Evolutionary conservation across 1,140 invertebrate genomes (phyloP).

Genomic region (Drosophila willistoni): DNA sequence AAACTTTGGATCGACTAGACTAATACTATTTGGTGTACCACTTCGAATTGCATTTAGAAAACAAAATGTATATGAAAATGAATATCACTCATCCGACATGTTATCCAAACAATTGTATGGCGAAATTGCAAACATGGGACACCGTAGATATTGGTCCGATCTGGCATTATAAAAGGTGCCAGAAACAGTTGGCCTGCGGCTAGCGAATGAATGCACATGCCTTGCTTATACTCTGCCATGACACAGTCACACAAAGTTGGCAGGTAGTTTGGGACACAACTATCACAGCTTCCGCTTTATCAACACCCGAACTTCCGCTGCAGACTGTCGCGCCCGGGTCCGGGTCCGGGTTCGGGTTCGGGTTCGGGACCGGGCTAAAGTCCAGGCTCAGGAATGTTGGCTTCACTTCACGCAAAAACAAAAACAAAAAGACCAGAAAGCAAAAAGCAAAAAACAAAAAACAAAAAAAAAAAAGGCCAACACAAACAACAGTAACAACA

Average conservation of each 20-base stretch:
- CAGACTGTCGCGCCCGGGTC: conserved; percentile 28
- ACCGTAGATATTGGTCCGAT: too few species aligned
- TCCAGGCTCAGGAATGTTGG: conserved; percentile 2
- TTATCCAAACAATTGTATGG: background rate
- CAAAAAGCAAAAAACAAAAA: conserved; percentile 1
- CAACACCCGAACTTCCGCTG: conserved; percentile 60
- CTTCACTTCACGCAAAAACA: conserved; percentile 9
- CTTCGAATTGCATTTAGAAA: background rate
- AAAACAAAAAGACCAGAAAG: background rate
- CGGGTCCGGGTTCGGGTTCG: background rate
- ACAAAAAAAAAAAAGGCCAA: background rate
- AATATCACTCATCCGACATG: background rate
- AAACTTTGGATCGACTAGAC: background rate
- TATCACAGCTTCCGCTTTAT: conserved; percentile 61
- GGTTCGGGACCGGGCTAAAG: background rate
- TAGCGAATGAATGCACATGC: background rate
- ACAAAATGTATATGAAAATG: background rate
- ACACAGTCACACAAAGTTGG: background rate
- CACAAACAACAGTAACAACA: background rate
- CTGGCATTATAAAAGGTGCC: too few species aligned
- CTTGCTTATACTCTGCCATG: background rate
- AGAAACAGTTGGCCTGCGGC: background rate
- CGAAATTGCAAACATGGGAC: too few species aligned
- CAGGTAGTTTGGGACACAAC: conserved; percentile 30
- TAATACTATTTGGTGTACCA: background rate